phyloP scores from a whole-genome alignment of 2,888 invertebrate genomes.

The Drosophila mercatorum region DNA sequence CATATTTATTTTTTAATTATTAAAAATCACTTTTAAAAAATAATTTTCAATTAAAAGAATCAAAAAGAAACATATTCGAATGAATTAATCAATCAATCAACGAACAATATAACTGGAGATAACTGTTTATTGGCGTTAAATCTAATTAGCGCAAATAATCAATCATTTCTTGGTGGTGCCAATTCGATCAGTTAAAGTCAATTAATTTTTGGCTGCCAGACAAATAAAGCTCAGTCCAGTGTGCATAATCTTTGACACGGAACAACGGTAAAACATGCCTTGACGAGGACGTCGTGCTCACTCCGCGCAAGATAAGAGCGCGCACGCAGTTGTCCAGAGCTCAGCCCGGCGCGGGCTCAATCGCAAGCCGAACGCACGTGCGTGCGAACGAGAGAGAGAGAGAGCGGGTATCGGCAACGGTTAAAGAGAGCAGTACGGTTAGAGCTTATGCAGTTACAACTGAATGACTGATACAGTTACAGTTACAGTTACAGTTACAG shows the following conservation, averaged over 20 bases:
- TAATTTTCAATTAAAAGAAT: too few relatives aligned
- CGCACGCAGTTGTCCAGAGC: constrained; percentile 1
- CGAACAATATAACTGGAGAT: too few relatives aligned
- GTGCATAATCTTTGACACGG: constrained; percentile 46
- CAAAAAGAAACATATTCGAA: too few relatives aligned
- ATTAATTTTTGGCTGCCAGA: neutral
- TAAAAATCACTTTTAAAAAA: too few relatives aligned
- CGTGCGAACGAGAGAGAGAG: constrained; percentile 12
- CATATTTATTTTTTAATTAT: too few relatives aligned
- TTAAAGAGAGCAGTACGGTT: neutral
- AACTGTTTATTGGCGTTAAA: too few relatives aligned
- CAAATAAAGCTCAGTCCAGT: constrained; percentile 21
- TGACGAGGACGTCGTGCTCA: constrained; percentile 25
- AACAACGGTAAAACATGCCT: constrained; percentile 21
- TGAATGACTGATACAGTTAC: neutral
- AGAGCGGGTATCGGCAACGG: constrained; percentile 1
- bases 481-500: constrained; percentile 10
- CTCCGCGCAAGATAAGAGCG: constrained; percentile 38
- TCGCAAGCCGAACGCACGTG: constrained; percentile 16
- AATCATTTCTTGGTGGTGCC: too few relatives aligned
- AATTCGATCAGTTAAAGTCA: too few relatives aligned
- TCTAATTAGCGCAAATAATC: neutral
- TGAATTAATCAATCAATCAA: too few relatives aligned
- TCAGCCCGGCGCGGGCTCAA: constrained; percentile 12
- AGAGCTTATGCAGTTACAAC: too few relatives aligned